phyloP scores from a whole-genome alignment of 2,888 invertebrate species.

The Tiliacea citrago region DNA sequence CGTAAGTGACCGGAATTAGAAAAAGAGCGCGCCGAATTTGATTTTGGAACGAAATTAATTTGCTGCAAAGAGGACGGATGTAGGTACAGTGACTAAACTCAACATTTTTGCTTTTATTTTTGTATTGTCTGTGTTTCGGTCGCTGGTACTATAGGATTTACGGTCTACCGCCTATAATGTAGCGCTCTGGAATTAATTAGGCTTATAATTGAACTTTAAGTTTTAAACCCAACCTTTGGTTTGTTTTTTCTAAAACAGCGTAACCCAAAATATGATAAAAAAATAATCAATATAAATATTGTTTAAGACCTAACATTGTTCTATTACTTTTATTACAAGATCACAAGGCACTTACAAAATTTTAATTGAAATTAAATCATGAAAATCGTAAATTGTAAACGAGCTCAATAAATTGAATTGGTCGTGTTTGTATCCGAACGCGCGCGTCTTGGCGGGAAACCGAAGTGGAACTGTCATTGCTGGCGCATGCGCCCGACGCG shows the following conservation, averaged over 20 bases:
- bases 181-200: constrained; percentile 42
- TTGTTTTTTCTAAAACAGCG: neutral
- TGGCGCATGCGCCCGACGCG: constrained; percentile 72
- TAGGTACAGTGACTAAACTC: constrained; percentile 49
- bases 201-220: constrained; percentile 10
- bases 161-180: constrained; percentile 69
- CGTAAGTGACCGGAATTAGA: constrained; percentile 4
- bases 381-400: constrained; percentile 25
- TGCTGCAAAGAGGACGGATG: constrained; percentile 60
- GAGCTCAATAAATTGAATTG: constrained; percentile 43
- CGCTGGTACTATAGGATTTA: constrained; percentile 71
- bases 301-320: neutral
- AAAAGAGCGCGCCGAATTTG: constrained; percentile 47
- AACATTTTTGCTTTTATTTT: constrained; percentile 56
- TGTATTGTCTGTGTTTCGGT: constrained; percentile 63
- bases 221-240: neutral
- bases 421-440: constrained; percentile 61
- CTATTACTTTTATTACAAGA: neutral
- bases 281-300: neutral
- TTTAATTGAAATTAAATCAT: constrained; percentile 8
- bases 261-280: neutral
- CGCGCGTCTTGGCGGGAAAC: constrained; percentile 77
- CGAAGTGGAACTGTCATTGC: constrained; percentile 77
- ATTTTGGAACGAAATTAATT: constrained; percentile 40
- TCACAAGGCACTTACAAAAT: constrained; percentile 43